Conservation (phyloP, 1,140 invertebrate species). For the Carposina sasakii region DNA sequence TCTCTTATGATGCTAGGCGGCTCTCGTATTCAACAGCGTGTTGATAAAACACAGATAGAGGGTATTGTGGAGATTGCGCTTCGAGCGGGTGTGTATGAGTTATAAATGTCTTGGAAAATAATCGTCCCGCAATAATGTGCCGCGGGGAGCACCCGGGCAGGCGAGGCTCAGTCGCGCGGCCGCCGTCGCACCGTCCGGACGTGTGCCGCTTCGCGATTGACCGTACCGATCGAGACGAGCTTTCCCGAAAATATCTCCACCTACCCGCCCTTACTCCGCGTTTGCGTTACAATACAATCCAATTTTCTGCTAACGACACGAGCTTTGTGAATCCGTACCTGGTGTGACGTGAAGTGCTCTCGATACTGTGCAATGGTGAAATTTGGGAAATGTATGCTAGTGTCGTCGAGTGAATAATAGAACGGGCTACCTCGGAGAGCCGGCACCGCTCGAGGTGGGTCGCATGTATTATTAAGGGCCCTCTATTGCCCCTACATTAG, state of each 20-base stretch:
- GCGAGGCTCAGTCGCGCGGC: conserved; percentile 32
- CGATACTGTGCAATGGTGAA: conserved; percentile 17
- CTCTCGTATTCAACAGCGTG: too few relatives aligned
- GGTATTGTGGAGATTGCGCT: too few relatives aligned
- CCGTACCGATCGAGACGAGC: too few relatives aligned
- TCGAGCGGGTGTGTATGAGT: not conserved
- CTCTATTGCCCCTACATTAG: conserved; percentile 12
- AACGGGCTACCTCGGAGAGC: conserved; percentile 34
- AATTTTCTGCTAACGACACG: not conserved
- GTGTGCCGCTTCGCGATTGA: conserved; percentile 4
- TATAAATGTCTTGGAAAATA: too few relatives aligned
- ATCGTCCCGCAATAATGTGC: not conserved
- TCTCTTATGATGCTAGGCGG: too few relatives aligned
- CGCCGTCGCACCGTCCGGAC: conserved; percentile 17
- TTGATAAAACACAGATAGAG: too few relatives aligned
- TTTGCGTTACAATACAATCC: not conserved
- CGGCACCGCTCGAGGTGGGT: conserved; percentile 35
- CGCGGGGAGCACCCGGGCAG: conserved; percentile 4
- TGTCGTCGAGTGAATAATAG: conserved; percentile 31
- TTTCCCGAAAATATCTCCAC: conserved; percentile 13
- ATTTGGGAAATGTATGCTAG: conserved; percentile 24
- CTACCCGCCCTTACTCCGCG: conserved; percentile 1
- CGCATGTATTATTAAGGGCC: conserved; percentile 18
- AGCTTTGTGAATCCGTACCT: not conserved
- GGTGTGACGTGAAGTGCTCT: conserved; percentile 23